Base-by-base conservation (phyloP, 2,113 vertebrate genomes). In the Bubalus kerabau region DNA sequence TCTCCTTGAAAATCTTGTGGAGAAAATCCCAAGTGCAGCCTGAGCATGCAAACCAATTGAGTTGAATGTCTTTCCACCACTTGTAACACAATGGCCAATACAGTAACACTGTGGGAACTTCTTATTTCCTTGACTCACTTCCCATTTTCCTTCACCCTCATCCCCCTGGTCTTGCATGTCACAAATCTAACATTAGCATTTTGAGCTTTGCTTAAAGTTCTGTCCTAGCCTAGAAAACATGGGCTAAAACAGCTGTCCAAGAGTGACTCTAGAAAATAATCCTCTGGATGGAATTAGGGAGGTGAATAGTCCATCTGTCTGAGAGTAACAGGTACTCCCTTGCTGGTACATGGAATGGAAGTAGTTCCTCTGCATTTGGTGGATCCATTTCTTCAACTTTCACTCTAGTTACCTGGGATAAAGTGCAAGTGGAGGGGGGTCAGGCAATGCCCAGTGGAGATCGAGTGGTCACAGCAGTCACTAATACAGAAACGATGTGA, bases 301-400 rank as follows among this genome's bases (percentile, higher is more conserved):
- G 7, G 30, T 46, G 26, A 88, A 43, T 24, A 16, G 71, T 30
- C 36, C 9, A 8, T 23, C 16, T 87, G 2, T n/a, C 52, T 91
- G 57, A 74, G 81, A 54, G 67, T 62, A 57, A 36, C 36, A 90
- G 62, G 26, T 36, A 78, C 30, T 46, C 16, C 26, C 17, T 24
- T 71, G 52, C 10, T 71, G 43, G n/a, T 3, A 86, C n/a, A 16
- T 12, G 30, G 81, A 83, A 56, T 30, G 40, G 6, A 43, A 90
- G 86, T 43, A n/a, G 76, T n/a, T 81, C 16, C 32, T 56, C 71
- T 60, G 56, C 8, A 57, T 90, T 78, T 80, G 32, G 57, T 13
- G 84, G 46, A 84, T 10, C 28, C 43, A 56, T 40, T 94, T 40
- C 43, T 67, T 96, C 46, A 36, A 54, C 40, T 83, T 95, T 76